Base-by-base conservation (phyloP, 2,113 vertebrate species). In the Heptranchias perlo region DNA sequence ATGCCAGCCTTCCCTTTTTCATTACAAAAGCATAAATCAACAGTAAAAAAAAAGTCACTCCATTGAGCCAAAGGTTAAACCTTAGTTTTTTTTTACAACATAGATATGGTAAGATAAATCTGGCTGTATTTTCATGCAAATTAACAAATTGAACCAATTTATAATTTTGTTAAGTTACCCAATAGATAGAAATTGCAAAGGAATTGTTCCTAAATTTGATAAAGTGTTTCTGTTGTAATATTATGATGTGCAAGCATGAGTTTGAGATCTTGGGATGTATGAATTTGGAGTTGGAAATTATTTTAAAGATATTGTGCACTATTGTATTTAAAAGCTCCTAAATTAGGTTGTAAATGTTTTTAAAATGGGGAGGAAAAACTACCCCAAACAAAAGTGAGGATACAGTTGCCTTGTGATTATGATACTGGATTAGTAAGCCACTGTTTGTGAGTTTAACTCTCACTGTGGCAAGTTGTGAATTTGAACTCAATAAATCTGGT, bases 1-100 rank as follows among this genome's bases (percentile, higher is more conserved):
- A 62, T 92, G 89, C 21, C 89, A 92, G 35, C 58, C 89, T 92
- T 8, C 28, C 52, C 52, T 52, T 91, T 87, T 92, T n/a, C 58
- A 92, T 92, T 92, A 92, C 18, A 92, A 62, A 61, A 39, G 5
- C 18, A 92, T 92, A 62, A 39, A 62, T 92, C 89, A 92, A 92
- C 35, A 47, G 16, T 61, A 62, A 62, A 82, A 25, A 62, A 84
- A 62, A 6, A 62, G n/a, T 62, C 14, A 92, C 62, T 39, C 62
- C 23, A 92, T 5, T 62, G 35, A 11, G 21, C 54, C 31, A 62
- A 92, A 92, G 28, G 52, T 91, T 54, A 58, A 58, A 89, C 3
- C 5, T 54, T 52, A 87, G 10, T 52, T 52, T 87, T 5, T 87
- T 5, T 87, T 54, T 52, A 87, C 47, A 82, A 82, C n/a, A 82